These are phyloP conservation scores for Scaptodrosophila lebanonensis DNA, from an alignment of 1,140 invertebrate species.

Conservation along the genomic window DNA sequence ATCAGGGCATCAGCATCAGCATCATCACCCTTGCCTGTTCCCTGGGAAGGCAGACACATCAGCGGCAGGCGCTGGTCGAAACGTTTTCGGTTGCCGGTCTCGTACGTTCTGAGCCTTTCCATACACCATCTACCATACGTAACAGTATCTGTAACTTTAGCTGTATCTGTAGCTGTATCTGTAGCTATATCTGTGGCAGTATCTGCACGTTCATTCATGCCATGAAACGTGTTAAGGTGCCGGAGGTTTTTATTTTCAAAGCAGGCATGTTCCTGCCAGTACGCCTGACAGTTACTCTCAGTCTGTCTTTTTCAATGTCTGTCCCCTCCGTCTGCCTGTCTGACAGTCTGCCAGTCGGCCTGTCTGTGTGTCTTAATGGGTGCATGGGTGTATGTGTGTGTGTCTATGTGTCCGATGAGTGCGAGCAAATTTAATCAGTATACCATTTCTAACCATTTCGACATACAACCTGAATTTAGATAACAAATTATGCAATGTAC, in stretches of 20 bases:
- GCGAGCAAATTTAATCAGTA: constrained; percentile 63
- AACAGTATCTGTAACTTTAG: too few species aligned
- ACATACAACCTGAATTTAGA: constrained; percentile 71
- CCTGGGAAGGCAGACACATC: too few species aligned
- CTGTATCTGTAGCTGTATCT: background rate
- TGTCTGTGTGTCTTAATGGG: background rate
- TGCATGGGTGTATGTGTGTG: constrained; percentile 1
- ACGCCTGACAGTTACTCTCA: background rate
- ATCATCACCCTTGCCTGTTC: too few species aligned
- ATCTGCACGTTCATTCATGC: constrained; percentile 61
- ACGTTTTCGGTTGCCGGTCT: constrained; percentile 21
- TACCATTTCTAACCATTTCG: constrained; percentile 49
- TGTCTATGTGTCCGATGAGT: constrained; percentile 8
- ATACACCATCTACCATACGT: too few species aligned
- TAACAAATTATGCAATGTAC: constrained; percentile 65
- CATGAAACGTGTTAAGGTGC: constrained; percentile 65
- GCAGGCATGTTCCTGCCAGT: constrained; percentile 33
- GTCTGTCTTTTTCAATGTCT: background rate
- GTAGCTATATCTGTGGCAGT: constrained; percentile 37
- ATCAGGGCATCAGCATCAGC: too few species aligned
- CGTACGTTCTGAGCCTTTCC: constrained; percentile 17
- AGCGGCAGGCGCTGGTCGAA: too few species aligned
- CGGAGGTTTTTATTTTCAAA: constrained; percentile 56
- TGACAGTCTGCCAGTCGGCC: background rate
- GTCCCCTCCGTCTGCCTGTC: constrained; percentile 1